Evolutionary conservation across 1,140 invertebrate genomes (phyloP), one percentile per base, ranked within the genome.

Genomic region (Augochlora pura): DNA sequence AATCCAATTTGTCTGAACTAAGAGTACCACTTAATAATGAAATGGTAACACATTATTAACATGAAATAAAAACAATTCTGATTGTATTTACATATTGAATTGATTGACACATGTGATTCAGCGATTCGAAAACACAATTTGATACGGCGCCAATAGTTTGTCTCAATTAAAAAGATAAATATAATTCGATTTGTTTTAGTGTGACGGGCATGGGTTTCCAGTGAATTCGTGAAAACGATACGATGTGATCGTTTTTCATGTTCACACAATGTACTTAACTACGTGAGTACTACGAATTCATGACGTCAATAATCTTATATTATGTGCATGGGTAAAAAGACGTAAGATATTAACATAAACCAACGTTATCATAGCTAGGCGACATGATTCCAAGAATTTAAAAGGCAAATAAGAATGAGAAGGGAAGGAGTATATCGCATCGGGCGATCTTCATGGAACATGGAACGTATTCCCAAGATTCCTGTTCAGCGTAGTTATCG

Each of bases 391-490:
- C 18, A 9, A 0, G 25, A 64, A 72, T 78, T 78, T 78, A 16
- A 72, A 78, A 78, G 21, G 49, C 76, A 72, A 78, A 78, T 78
- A 70, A 54, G 60, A 8, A 71, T 72, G 52, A 18, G 18, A 72
- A 49, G 14, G 39, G 32, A 57, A 65, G 38, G 18, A 72, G 18
- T 27, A 63, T 38, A 63, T 39, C 18, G 27, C 3, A 27, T 52
- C n/a, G 38, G 4, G 0, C 1, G 7, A 27, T n/a, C 2, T 64
- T 70, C 16, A 25, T 18, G 42, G 16, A 52, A 18, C 16, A 25
- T 18, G 42, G 16, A 52, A 18, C 21, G 60, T 32, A 4, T 46
- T 46, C 63, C 14, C 14, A 6, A 64, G 46, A 72, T 46, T 46
- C 54, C 8, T 57, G 64, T 18, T 32, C 6, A 42, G n/a, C 25